These are phyloP conservation scores for Sminthopsis crassicaudata DNA, from an alignment of 2,113 vertebrate genomes.

Conservation along the genomic window DNA sequence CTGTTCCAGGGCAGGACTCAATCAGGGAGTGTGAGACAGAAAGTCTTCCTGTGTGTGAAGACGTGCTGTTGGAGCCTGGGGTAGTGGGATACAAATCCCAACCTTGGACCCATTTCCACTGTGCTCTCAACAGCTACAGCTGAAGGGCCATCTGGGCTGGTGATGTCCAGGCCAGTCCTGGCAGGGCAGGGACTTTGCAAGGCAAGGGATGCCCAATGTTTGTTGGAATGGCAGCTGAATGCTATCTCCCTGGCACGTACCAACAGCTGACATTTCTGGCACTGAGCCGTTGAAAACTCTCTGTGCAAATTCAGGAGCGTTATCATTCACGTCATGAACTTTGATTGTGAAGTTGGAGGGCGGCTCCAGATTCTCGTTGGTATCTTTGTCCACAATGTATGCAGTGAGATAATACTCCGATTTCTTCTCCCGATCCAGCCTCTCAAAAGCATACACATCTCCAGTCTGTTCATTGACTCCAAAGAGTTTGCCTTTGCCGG, in stretches of 20 bases:
- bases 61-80: background rate
- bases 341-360: constrained; percentile 89
- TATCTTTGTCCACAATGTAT: constrained; percentile 84
- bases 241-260: constrained; percentile 78
- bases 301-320: constrained; percentile 88
- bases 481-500: constrained; percentile 87
- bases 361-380: constrained; percentile 82
- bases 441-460: constrained; percentile 87
- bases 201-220: background rate
- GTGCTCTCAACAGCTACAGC: background rate
- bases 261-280: constrained; percentile 88
- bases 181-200: background rate
- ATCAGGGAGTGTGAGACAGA: background rate
- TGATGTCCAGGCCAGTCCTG: background rate
- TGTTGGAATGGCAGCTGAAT: background rate
- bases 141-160: background rate
- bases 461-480: constrained; percentile 86
- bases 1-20: background rate
- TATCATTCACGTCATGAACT: constrained; percentile 94
- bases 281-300: constrained; percentile 88
- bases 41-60: background rate
- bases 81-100: background rate
- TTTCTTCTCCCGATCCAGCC: constrained; percentile 92
- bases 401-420: constrained; percentile 87
- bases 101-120: background rate